Base-by-base conservation (phyloP, 2,888 invertebrate genomes). In the Pemphredon lugubris region DNA sequence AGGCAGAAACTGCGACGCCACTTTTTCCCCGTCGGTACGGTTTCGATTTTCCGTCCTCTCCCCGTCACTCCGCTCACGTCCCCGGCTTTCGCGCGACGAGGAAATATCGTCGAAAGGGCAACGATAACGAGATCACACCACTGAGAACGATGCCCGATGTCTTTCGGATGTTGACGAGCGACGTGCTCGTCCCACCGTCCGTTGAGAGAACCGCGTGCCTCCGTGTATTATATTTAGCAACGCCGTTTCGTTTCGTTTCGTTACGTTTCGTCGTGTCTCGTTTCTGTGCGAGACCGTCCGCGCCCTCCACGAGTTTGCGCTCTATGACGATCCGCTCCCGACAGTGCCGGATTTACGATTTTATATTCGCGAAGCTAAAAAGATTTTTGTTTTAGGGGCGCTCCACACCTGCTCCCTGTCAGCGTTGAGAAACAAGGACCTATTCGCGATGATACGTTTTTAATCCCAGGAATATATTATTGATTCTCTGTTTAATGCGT, bases 171-270 rank as follows among this genome's bases (percentile, higher is more conserved):
- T 66, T 30, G 60, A 73, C 18, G 61, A 45, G 26, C 66, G 64
- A 34, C 61, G 44, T 55, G 47, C 39, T 55, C 39, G 57, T 66
- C 53, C 51, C n/a, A n/a, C n/a, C 71, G 45, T 61, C 50, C 60
- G 44, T 54, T n/a, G 71, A 67, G 54, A 57, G 75, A 80, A 83
- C 77, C 84, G 79, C 84, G 84, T 86, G 82, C 83, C 82, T 84
- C 71, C 73, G 57, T 65, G 82, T 84, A 85, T 85, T 79, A 86
- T 86, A 86, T 86, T 86, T 86, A 86, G 85, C 82, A 69, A 71
- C 64, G 68, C 67, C 47, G 66, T 75, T 65, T 65, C 75, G 73
- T 70, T 63, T 37, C 68, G 61, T 66, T 55, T 37, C 75, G 73
- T 70, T 63, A 32, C 68, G 61, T 66, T 55, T 37, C 47, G 47